Evolutionary conservation across 2,888 invertebrate species (phyloP), one percentile per base, ranked within the genome.

Genomic region (Trisateles emortualis): DNA sequence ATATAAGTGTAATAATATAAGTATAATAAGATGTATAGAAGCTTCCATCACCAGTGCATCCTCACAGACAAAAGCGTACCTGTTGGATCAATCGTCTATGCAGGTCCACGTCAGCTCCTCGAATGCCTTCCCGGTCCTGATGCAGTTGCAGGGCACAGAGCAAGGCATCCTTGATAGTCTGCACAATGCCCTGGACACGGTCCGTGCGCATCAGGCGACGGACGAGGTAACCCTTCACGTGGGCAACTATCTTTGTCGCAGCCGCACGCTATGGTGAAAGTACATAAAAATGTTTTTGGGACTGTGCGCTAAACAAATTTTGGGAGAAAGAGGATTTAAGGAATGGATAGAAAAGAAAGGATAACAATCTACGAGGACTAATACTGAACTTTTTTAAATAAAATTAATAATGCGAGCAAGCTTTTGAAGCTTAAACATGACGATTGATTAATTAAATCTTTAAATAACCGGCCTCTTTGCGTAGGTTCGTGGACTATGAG

Each of bases 151-250:
- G 87, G 39, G 97, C 96, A 85, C 96, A 96, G 44, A 96, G 88
- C 53, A 97, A 86, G 2, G 97, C 96, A 79, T 97, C 97, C 79
- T 94, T 93, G 67, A 97, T 96, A 2, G 96, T 97, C 86, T 96
- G 95, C 68, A 97, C 96, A 13, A 97, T 94, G 51, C 94, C 93
- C 83, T 96, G 96, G 10, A 98, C 96, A 70, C 96, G 95, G 72
- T 96, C 96, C 0, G 98, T 97, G 71, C 93, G 94, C 89, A 98
- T 94, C 46, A 98, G 92, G 36, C 98, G 94, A 42, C 98, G 94
- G 16, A 96, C 96, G 48, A 98, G 90, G 83, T 95, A 98, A 0
- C 98, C 98, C 72, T 95, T 95, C 17, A 93, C 94, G 69, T 91
- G 90, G 6, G 96, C 96, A 64, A 95, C 95, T 54, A 97, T 95